Base-by-base conservation (phyloP, 1,140 invertebrate species). In the Tetraneura akinire region DNA sequence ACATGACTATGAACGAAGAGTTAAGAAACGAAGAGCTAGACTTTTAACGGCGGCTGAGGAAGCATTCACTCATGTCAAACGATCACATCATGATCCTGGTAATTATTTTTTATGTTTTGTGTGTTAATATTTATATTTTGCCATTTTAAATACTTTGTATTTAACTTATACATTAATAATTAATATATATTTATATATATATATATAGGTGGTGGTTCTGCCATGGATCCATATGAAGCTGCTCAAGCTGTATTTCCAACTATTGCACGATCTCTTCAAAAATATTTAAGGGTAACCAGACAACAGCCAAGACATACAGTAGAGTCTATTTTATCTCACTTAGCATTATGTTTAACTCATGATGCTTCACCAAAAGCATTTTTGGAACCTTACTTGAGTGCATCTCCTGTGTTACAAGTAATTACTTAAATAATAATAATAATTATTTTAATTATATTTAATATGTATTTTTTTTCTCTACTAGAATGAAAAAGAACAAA, bases 241-340 rank as follows among this genome's bases (percentile, higher is more conserved):
- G 97, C 97, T 0, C 95, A 98, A 84, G 95, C 97, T 0, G 95
- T 99, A 23, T 99, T 99, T 85, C 96, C 96, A 8, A 97, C 96
- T 0, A 92, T 99, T 88, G 95, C 96, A 0, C 89, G 96, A 73
- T 93, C 97, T 2, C 87, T 99, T 73, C 97, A 98, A 86, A 99
- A 99, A 86, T 99, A 97, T 86, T 87, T 99, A 57, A 89, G 97
- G 29, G 92, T 98, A 1, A 98, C 97, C 0, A 86, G 97, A 1
- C 97, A 98, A 85, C 97, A 98, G 85, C 96, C 96, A 0, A 88
- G 95, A 73, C 97, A 98, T 86, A 94, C 95, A 0, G 95, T 97
- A 81, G 96, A 98, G 84, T 92, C 93, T 14, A 97, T 99, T 81
- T 85, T 94, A 45, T 86, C 88, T 76, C 96, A 99, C 85, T 87